phyloP scores from a whole-genome alignment of 2,888 invertebrate genomes.

The Lissocephala sabroskyi region DNA sequence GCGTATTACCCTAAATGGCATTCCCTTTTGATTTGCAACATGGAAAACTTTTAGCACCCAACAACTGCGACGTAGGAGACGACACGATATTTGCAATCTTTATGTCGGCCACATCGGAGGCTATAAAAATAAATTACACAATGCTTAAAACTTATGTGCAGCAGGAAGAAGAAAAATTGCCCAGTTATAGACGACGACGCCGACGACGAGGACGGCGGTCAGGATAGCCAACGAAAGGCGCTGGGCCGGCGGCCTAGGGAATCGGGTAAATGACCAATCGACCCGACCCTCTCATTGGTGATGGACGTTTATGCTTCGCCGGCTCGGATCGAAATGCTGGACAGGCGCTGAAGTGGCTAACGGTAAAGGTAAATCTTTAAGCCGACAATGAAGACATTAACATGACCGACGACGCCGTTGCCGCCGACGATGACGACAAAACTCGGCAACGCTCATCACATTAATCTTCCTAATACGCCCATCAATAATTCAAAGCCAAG shows the following conservation, averaged over 20 bases:
- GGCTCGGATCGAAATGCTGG: neutral
- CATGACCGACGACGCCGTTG: slow-evolving; percentile 53
- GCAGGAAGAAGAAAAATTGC: slow-evolving; percentile 59
- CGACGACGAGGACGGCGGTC: neutral
- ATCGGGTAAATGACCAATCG: slow-evolving; percentile 65
- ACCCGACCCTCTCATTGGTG: slow-evolving; percentile 37
- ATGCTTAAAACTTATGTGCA: slow-evolving; percentile 62
- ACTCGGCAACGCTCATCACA: slow-evolving; percentile 55
- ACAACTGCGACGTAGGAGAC: slow-evolving; percentile 30
- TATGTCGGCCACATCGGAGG: slow-evolving; percentile 46
- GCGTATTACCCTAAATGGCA: too few relatives aligned
- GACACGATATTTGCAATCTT: slow-evolving; percentile 61
- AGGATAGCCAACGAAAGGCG: neutral
- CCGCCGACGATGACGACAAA: slow-evolving; percentile 42
- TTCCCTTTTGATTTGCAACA: too few relatives aligned
- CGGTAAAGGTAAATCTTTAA: slow-evolving; percentile 52
- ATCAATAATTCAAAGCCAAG: slow-evolving; percentile 63
- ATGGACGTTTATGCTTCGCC: slow-evolving; percentile 51
- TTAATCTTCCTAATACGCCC: slow-evolving; percentile 63
- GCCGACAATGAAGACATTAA: slow-evolving; percentile 64
- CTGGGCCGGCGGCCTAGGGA: slow-evolving; percentile 25
- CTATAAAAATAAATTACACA: slow-evolving; percentile 59
- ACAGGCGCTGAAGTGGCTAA: slow-evolving; percentile 11
- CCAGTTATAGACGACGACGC: slow-evolving; percentile 48
- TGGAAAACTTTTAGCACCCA: neutral